Conservation (phyloP, 2,888 invertebrate species). For the Sarcophaga caerulescens region DNA sequence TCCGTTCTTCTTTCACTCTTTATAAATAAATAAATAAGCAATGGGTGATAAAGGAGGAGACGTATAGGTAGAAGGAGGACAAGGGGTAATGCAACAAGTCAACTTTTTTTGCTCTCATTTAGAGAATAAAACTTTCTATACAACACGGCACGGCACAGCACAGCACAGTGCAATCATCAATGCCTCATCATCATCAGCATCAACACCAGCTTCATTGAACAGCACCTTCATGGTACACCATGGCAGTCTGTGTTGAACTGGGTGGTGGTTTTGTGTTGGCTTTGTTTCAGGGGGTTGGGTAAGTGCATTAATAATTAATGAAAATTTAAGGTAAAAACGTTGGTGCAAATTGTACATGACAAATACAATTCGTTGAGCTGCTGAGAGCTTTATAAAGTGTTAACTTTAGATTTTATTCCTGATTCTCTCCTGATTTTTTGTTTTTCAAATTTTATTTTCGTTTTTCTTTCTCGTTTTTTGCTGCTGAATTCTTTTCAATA, state of each 20-base stretch:
- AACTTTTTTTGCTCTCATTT: neutral
- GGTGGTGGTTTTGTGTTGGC: neutral
- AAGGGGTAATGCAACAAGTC: slow-evolving; percentile 61
- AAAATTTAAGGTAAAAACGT: slow-evolving; percentile 54
- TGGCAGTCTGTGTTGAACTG: no score
- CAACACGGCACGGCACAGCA: no score
- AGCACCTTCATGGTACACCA: slow-evolving; percentile 7
- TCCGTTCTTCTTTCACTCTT: neutral
- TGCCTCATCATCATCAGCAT: neutral
- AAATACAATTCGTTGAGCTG: slow-evolving; percentile 41
- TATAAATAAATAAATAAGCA: neutral
- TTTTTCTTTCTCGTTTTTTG: neutral
- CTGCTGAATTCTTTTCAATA: no score
- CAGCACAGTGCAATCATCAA: no score
- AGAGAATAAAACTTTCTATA: no score
- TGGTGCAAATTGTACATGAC: slow-evolving; percentile 57
- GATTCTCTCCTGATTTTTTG: neutral
- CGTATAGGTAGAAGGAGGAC: no score
- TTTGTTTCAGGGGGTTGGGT: neutral
- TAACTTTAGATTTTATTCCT: slow-evolving; percentile 30
- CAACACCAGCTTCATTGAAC: neutral
- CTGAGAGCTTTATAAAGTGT: slow-evolving; percentile 66
- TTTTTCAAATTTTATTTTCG: neutral
- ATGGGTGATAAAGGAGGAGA: neutral
- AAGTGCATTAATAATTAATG: slow-evolving; percentile 67